Percentiles rank a stretch among this genome's conserved stretches.
These are phyloP conservation scores for Acridotheres tristis DNA, from an alignment of 2,797 vertebrate genomes.

Conservation along the genomic window DNA sequence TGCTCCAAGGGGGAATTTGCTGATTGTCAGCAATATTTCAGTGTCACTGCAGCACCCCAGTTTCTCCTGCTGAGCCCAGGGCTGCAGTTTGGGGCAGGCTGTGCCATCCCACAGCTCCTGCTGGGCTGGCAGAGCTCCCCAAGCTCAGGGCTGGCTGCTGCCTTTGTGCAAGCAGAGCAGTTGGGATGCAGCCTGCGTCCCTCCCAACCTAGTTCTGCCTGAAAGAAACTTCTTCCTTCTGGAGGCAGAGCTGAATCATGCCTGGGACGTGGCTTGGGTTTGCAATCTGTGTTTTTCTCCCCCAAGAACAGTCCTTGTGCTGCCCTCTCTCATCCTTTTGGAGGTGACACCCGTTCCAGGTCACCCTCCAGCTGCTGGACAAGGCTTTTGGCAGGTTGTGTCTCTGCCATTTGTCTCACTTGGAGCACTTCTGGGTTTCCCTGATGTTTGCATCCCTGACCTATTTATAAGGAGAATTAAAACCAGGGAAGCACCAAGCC, in stretches of 20 bases:
- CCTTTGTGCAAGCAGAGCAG: background rate
- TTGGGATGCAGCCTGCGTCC: background rate
- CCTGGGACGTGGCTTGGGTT: background rate
- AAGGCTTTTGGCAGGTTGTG: background rate
- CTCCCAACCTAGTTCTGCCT: background rate
- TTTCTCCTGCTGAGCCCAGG: background rate
- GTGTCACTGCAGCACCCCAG: background rate
- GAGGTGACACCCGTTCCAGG: background rate
- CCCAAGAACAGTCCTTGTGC: background rate
- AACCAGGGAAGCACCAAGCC: background rate
- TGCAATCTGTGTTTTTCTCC: background rate
- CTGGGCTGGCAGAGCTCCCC: background rate
- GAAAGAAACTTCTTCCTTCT: background rate
- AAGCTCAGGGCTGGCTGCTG: background rate
- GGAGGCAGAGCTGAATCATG: background rate
- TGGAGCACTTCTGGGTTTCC: background rate
- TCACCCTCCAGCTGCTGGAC: background rate
- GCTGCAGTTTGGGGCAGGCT: background rate
- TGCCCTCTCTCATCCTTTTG: background rate
- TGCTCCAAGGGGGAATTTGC: background rate
- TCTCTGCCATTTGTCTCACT: background rate
- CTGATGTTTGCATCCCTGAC: background rate
- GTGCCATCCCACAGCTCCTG: background rate
- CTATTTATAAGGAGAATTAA: background rate
- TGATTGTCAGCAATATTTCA: background rate